phyloP scores from a whole-genome alignment of 2,113 vertebrate genomes.

The Neofelis nebulosa region DNA sequence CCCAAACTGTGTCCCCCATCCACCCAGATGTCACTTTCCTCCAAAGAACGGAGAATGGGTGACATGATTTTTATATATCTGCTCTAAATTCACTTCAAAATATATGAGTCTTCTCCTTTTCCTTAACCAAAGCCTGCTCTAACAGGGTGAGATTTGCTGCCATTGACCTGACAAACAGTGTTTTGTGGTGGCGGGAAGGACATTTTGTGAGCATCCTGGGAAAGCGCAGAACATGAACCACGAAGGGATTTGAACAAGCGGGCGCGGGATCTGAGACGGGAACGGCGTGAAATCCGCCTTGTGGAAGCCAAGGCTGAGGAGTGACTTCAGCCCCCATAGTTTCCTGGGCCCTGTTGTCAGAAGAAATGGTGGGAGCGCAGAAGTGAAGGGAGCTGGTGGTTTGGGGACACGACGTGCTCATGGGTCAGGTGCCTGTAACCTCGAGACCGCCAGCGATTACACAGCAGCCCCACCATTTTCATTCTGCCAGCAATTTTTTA shows the following conservation, averaged over 20 bases:
- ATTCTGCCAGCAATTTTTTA: not conserved
- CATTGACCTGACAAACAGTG: not conserved
- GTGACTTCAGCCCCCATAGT: not conserved
- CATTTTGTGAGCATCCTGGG: not conserved
- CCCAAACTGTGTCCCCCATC: not conserved
- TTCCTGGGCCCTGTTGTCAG: not conserved
- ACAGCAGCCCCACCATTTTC: not conserved
- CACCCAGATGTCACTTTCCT: not conserved
- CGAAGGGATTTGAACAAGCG: not conserved
- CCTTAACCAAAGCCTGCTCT: not conserved
- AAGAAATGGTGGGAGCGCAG: not conserved
- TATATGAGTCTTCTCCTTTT: not conserved
- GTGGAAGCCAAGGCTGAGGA: too few species aligned
- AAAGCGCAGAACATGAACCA: not conserved
- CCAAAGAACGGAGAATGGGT: not conserved
- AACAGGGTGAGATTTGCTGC: not conserved
- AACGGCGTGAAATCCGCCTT: accelerated
- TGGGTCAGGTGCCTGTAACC: not conserved
- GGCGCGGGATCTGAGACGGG: not conserved
- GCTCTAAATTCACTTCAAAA: not conserved
- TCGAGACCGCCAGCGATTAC: not conserved
- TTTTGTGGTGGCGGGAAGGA: not conserved
- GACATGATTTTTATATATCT: not conserved
- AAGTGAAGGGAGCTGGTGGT: not conserved
- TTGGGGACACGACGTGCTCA: not conserved